phyloP scores from a whole-genome alignment of 2,113 vertebrate genomes.

The Poicephalus meyeri region DNA sequence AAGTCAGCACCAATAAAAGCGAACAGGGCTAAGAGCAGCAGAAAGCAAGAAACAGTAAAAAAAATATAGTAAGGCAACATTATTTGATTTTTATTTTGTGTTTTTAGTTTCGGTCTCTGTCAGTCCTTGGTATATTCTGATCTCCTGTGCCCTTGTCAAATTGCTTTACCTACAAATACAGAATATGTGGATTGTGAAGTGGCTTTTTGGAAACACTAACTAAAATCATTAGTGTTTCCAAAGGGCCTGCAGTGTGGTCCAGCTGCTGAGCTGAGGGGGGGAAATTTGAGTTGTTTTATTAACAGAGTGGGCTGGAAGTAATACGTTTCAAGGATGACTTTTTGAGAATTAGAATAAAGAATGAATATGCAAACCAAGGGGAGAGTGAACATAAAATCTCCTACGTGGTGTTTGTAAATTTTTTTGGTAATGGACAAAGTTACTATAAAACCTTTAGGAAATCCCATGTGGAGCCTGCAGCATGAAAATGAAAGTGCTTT shows the following conservation, averaged over 20 bases:
- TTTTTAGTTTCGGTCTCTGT: neutral
- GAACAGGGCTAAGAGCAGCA: neutral
- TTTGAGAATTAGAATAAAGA: neutral
- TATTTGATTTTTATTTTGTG: neutral
- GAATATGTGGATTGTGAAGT: neutral
- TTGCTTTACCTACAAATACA: neutral
- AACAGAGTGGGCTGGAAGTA: neutral
- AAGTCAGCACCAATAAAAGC: neutral
- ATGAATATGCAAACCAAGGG: neutral
- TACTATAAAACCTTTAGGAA: neutral
- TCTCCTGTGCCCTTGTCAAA: neutral
- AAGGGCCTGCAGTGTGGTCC: neutral
- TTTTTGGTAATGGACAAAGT: neutral
- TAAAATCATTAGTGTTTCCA: fast-evolving
- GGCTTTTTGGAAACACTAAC: neutral
- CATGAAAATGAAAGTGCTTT: neutral
- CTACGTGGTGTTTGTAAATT: neutral
- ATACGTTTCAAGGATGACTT: neutral
- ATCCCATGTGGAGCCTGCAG: neutral
- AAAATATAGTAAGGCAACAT: neutral
- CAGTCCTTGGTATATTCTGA: neutral
- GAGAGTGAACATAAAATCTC: too few relatives aligned
- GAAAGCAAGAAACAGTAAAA: neutral
- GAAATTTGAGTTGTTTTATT: neutral
- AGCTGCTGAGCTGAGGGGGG: neutral